These are phyloP conservation scores for Aphrophora alni DNA, from an alignment of 2,888 invertebrate species.

Conservation along the genomic window DNA sequence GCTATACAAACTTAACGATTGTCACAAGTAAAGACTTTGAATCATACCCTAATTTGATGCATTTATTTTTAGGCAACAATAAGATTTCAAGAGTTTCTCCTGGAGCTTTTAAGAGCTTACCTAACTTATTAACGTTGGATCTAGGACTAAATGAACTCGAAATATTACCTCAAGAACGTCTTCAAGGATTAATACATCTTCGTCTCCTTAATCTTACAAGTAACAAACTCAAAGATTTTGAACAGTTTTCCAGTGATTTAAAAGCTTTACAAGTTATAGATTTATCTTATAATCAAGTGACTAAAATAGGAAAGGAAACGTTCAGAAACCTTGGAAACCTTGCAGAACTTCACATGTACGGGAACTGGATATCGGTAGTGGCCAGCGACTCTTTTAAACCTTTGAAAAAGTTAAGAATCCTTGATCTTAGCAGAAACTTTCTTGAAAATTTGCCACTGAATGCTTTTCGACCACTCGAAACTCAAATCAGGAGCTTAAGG, in stretches of 20 bases:
- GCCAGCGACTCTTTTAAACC: slow-evolving; percentile 76
- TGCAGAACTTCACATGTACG: slow-evolving; percentile 76
- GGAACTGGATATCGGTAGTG: slow-evolving; percentile 82
- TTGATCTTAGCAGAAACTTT: slow-evolving; percentile 83
- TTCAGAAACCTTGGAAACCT: slow-evolving; percentile 79
- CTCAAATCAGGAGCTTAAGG: slow-evolving; percentile 17
- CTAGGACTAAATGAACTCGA: slow-evolving; percentile 83
- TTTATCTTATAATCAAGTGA: slow-evolving; percentile 81
- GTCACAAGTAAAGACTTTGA: slow-evolving; percentile 86
- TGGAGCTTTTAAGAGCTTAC: slow-evolving; percentile 79
- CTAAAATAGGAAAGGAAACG: slow-evolving; percentile 73
- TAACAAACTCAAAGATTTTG: slow-evolving; percentile 79
- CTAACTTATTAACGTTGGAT: slow-evolving; percentile 79
- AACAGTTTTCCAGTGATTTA: slow-evolving; percentile 80
- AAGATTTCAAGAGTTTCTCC: slow-evolving; percentile 79
- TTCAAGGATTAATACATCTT: slow-evolving; percentile 76
- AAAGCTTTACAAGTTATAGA: slow-evolving; percentile 79
- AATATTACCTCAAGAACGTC: slow-evolving; percentile 79
- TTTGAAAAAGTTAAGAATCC: slow-evolving; percentile 72
- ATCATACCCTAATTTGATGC: slow-evolving; percentile 77
- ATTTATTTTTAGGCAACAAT: slow-evolving; percentile 75
- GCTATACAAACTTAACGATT: slow-evolving; percentile 79
- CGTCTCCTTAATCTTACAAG: slow-evolving; percentile 80
- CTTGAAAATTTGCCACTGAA: slow-evolving; percentile 72
- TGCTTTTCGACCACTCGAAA: slow-evolving; percentile 21